phyloP scores from a whole-genome alignment of 2,113 vertebrate genomes.

The Pristiophorus japonicus region DNA sequence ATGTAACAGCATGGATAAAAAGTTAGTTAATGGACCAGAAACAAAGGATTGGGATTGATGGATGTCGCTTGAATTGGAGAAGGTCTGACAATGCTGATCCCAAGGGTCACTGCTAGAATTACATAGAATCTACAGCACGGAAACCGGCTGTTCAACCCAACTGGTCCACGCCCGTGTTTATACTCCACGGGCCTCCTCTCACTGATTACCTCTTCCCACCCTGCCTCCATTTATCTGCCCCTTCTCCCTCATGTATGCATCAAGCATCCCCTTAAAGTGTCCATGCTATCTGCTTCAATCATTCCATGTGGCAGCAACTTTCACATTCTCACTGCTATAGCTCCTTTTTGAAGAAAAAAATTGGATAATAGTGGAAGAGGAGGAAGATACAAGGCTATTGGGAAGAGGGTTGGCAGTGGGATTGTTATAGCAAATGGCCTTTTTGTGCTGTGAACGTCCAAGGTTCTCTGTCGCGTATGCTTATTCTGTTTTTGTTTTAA shows the following conservation, averaged over 20 bases:
- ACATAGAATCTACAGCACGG: not conserved
- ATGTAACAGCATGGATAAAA: no score
- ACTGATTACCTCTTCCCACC: not conserved
- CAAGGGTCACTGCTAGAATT: not conserved
- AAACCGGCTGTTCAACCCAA: not conserved
- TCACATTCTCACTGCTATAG: no score
- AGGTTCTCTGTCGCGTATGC: not conserved
- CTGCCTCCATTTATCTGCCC: accelerated
- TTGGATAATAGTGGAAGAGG: not conserved
- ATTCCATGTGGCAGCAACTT: not conserved
- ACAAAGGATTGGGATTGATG: not conserved
- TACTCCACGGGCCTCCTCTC: not conserved
- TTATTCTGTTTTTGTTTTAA: not conserved
- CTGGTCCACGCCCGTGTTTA: not conserved
- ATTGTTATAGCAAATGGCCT: not conserved
- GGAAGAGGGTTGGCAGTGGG: not conserved
- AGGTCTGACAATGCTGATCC: not conserved
- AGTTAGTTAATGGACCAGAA: not conserved
- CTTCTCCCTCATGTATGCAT: not conserved
- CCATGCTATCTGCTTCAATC: not conserved
- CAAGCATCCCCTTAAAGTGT: not conserved
- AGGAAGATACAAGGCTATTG: no score
- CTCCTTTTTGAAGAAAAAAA: not conserved
- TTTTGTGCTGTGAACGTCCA: not conserved
- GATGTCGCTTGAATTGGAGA: not conserved